Base-by-base conservation (phyloP, 2,113 vertebrate genomes). In the Oceanites oceanicus region DNA sequence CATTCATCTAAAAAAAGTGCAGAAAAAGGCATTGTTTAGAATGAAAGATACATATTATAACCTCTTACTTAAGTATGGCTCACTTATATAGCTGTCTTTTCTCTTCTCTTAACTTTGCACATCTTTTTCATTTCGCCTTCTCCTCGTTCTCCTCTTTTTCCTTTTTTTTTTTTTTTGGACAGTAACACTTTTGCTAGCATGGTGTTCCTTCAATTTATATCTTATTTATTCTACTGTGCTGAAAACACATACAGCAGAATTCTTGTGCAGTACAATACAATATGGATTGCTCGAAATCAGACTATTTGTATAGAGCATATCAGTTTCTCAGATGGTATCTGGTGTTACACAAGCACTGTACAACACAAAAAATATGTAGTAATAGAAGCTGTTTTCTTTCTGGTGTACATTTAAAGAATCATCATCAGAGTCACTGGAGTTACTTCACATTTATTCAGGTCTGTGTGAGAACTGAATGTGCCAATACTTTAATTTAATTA, bases 11-110 rank as follows among this genome's bases (percentile, higher is more conserved):
- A 59, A 92, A 94, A 62, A 83, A 90, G 63, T 79, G 65, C 40
- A 79, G 67, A 93, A 94, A 95, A 87, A 74, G 49, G n/a, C 42
- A 95, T 74, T 92, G 45, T 93, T 95, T 95, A 88, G 71, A 92
- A 91, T 75, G 61, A 96, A 95, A 95, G 79, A 56, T 95, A 85
- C n/a, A 25, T 77, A 58, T 77, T 85, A 92, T 87, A 95, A 82
- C 52, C 72, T 92, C 40, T 91, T 74, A 49, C n/a, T 84, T 93
- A 88, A 88, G 76, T 82, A 88, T 6, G 44, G 11, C 42, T 80
- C 32, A 59, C 55, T 90, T 76, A 66, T 52, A 55, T 72, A 72
- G 58, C 68, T 66, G 21, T 30, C 68, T 84, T 76, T 81, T 88
- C 79, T 73, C 49, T 19, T 76, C 56, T 84, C 75, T 83, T 82